Base-by-base conservation (phyloP, 2,113 vertebrate species). In the Hydrolagus affinis region DNA sequence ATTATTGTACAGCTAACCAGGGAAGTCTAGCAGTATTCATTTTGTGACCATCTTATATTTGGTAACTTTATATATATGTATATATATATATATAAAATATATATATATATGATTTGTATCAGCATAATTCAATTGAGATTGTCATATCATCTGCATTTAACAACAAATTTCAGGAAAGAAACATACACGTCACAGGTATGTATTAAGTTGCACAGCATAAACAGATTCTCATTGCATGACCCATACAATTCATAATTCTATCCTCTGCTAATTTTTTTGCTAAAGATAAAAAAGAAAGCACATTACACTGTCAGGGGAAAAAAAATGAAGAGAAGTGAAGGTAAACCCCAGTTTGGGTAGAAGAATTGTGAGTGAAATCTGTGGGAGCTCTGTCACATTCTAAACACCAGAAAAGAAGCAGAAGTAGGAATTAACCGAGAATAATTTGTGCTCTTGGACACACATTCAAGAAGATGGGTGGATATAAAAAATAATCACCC, bases 121-220 rank as follows among this genome's bases (percentile, higher is more conserved):
- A 83, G 8, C 17, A 68, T 25, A 83, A 4, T 56, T 14, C 60
- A 83, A 64, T 25, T 83, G 66, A 66, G 66, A 83, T 62, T 21
- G 25, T 15, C 78, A 12, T 83, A 66, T 83, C 75, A 64, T 83
- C 25, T 64, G 30, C n/a, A 23, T 28, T 80, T 15, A 80, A 80
- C 8, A 64, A 73, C 28, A 1, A 62, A 30, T 28, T 80, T 30
- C 78, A 32, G 25, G 15, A 30, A 32, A 66, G 66, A 66, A 44
- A 15, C 28, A 17, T 23, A 28, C 78, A 75, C 19, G 32, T 28
- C 4, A 83, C 30, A 32, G 78, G 0, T 66, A 83, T 32, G 15
- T 83, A 66, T 32, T 32, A 30, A 14, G 59, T 80, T 28, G 0
- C 15, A 64, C 59, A 80, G 64, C 28, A 17, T n/a, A 32, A 14